These are phyloP conservation scores for Hycleus cichorii DNA, from an alignment of 1,140 invertebrate species.

Conservation along the genomic window DNA sequence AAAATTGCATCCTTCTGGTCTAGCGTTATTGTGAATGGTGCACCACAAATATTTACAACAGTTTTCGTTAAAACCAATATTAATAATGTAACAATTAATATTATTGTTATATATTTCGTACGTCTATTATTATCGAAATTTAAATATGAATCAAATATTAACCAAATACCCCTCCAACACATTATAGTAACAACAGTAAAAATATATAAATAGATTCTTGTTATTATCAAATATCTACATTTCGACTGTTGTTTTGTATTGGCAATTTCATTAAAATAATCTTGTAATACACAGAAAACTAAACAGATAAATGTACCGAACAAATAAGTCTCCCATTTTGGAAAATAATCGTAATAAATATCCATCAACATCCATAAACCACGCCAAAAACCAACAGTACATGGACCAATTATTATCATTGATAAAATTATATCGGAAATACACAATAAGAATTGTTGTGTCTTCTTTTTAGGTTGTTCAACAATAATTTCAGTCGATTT, in stretches of 20 bases:
- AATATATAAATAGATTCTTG: constrained; percentile 51
- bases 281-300: constrained; percentile 32
- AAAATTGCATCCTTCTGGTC: constrained; percentile 51
- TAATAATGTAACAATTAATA: too few species aligned
- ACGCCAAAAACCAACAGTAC: constrained; percentile 55
- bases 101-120: too few species aligned
- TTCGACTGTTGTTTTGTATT: constrained; percentile 4
- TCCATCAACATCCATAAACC: constrained; percentile 59
- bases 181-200: constrained; percentile 50
- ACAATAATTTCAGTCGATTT: too few species aligned
- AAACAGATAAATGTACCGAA: constrained; percentile 32
- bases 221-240: constrained; percentile 17
- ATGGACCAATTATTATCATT: constrained; percentile 46
- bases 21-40: constrained; percentile 48
- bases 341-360: constrained; percentile 42
- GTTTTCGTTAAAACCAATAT: too few species aligned
- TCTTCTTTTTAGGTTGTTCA: background rate
- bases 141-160: constrained; percentile 43
- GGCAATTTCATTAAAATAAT: constrained; percentile 10
- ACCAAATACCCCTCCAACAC: constrained; percentile 58
- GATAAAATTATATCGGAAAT: constrained; percentile 12
- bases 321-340: constrained; percentile 39
- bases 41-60: too few species aligned
- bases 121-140: constrained; percentile 1
- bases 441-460: background rate